These are phyloP conservation scores for Drosophila teissieri DNA, from an alignment of 1,140 invertebrate genomes.

Conservation along the genomic window DNA sequence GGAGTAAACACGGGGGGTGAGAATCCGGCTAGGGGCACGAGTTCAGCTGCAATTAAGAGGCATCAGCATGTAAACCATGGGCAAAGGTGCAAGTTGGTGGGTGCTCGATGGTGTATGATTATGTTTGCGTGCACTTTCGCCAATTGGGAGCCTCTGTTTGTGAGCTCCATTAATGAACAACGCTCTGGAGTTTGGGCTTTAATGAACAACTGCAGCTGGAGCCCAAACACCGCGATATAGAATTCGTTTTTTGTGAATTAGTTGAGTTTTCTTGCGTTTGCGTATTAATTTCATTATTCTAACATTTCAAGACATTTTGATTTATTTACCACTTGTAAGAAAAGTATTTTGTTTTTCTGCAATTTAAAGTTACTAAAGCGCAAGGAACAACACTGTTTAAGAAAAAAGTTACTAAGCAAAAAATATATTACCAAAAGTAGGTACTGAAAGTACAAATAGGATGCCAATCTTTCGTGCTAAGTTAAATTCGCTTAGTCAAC, in stretches of 20 bases:
- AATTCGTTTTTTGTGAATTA: background rate
- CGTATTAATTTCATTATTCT: too few relatives aligned
- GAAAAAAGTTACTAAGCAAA: too few relatives aligned
- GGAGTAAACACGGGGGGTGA: background rate
- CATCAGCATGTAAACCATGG: constrained; percentile 56
- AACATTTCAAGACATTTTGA: too few relatives aligned
- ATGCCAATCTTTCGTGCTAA: too few relatives aligned
- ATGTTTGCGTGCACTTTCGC: constrained; percentile 9
- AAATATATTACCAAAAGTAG: too few relatives aligned
- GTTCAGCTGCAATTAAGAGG: constrained; percentile 67
- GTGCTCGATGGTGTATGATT: constrained; percentile 15
- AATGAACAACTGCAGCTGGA: constrained; percentile 28
- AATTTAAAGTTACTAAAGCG: too few relatives aligned
- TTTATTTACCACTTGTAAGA: too few relatives aligned
- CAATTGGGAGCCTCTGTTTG: constrained; percentile 22
- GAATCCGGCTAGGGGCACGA: constrained; percentile 10
- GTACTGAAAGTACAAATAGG: too few relatives aligned
- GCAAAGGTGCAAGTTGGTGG: constrained; percentile 32
- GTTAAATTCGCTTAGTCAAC: background rate
- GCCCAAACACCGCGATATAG: constrained; percentile 1
- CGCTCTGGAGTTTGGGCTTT: constrained; percentile 17
- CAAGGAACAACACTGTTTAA: too few relatives aligned
- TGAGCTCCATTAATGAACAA: constrained; percentile 47
- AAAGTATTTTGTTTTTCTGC: too few relatives aligned
- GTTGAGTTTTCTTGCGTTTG: too few relatives aligned